phyloP scores from a whole-genome alignment of 2,113 vertebrate species.

The Hippocampus barbouri region DNA sequence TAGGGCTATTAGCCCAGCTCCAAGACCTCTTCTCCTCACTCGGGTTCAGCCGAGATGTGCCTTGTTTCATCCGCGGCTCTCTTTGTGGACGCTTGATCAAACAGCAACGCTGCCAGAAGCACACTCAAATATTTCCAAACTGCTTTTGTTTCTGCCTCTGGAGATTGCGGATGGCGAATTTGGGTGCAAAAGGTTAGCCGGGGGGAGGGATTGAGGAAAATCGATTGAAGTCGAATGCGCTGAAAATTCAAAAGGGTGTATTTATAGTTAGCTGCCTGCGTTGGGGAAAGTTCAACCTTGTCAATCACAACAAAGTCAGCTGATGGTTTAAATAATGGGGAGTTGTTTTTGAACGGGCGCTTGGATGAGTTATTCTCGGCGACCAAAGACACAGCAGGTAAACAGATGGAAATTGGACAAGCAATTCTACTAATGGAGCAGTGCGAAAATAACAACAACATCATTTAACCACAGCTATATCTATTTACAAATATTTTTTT shows the following conservation, averaged over 20 bases:
- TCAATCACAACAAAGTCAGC: conserved; percentile 15
- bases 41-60: conserved; percentile 42
- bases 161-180: conserved; percentile 19
- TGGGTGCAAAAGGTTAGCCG: conserved; percentile 10
- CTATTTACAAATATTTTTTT: too few relatives aligned
- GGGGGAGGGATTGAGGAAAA: conserved; percentile 17
- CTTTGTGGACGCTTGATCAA: conserved; percentile 63
- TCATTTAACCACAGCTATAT: conserved; percentile 4
- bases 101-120: conserved; percentile 50
- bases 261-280: conserved; percentile 18
- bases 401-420: conserved; percentile 20
- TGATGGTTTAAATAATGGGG: conserved; percentile 20
- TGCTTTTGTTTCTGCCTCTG: conserved; percentile 38
- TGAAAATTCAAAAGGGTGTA: conserved; percentile 18
- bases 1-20: conserved; percentile 58
- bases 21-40: conserved; percentile 37
- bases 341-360: conserved; percentile 18
- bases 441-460: background rate
- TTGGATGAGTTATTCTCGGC: conserved; percentile 21
- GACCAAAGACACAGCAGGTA: conserved; percentile 18
- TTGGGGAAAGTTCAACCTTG: conserved; percentile 19
- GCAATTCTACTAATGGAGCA: conserved; percentile 9
- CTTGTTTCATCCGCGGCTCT: conserved; percentile 48
- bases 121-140: conserved; percentile 45
- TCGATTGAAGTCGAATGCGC: conserved; percentile 20